A percentile compares a stretch with the other conserved stretches of the same genome.
These are phyloP conservation scores for Caenorhabditis latens DNA, from an alignment of 1,140 invertebrate species.

Conservation along the genomic window DNA sequence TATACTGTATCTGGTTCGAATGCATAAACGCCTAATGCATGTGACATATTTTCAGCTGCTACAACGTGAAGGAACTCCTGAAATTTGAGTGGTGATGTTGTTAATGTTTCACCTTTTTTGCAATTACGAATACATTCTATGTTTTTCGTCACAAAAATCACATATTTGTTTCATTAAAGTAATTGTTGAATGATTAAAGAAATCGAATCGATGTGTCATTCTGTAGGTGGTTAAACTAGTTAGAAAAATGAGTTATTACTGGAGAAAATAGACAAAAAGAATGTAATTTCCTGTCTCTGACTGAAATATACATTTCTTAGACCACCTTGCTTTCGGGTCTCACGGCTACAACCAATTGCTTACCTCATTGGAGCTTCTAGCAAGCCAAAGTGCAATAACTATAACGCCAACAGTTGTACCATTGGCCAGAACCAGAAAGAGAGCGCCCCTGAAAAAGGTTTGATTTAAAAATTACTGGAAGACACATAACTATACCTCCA, in stretches of 20 bases:
- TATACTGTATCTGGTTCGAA: background rate
- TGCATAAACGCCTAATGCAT: background rate
- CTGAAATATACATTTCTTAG: too few species aligned
- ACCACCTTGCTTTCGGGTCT: background rate
- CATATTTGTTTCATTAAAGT: too few species aligned
- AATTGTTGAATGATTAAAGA: too few species aligned
- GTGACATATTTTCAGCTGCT: constrained; percentile 16
- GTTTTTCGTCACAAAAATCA: too few species aligned
- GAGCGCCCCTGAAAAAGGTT: background rate
- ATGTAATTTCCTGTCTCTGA: too few species aligned
- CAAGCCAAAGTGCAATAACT: background rate
- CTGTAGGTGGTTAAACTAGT: too few species aligned
- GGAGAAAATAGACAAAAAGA: too few species aligned
- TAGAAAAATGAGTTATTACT: too few species aligned
- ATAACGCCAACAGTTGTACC: background rate
- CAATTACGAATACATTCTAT: too few species aligned
- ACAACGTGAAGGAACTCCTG: background rate
- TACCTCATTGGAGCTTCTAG: background rate
- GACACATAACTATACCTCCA: background rate
- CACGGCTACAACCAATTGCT: background rate
- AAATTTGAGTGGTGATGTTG: background rate
- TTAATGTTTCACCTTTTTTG: too few species aligned
- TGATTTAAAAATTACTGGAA: background rate
- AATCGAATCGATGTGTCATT: too few species aligned
- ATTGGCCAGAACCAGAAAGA: background rate